Base-by-base conservation (phyloP, 2,888 invertebrate genomes). In the Rapana venosa region DNA sequence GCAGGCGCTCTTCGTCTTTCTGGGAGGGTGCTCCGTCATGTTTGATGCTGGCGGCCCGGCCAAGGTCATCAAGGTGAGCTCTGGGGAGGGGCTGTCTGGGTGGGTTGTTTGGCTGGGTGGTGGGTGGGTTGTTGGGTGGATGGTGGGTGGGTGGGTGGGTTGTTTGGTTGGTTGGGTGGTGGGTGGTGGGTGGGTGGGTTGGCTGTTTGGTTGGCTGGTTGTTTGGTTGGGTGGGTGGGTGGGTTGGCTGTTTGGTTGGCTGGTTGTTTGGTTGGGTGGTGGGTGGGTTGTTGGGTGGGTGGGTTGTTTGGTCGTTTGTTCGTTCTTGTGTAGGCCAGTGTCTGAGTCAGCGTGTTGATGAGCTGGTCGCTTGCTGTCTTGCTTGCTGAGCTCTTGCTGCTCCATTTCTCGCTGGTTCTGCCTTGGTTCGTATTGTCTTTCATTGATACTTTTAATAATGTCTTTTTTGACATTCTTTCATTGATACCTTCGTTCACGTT, bases 21-120 rank as follows among this genome's bases (percentile, higher is more conserved):
- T 96, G n/a, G 96, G 96, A 8, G 96, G 96, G 81, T 95, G 96
- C 47, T 94, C 95, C 0, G 93, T 95, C 30, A 91, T 95, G 47
- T 87, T 88, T 17, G 47, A 66, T 66, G 47, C 61, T 17, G 22
- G 22, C 0, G 70, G 6, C 86, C 61, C 56, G 20, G 36, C 58
- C 13, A 26, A 83, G 47, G 47, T 89, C n/a, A 89, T 89, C 26
- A 89, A 89, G 89, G 89, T 89, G 36, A 66, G 86, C 32, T 81
- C 4, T 66, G 66, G 26, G 26, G 17, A 74, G 74, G 22, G 11
- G 81, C 20, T n/a, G n/a, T n/a, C n/a, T 47, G 20, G 81, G 36
- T 36, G 36, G 13, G 22, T 8, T 8, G 47, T 61, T 61, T 15
- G 61, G 11, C 17, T 61, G 11, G 5, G 20, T 8, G 0, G 6